Conservation (phyloP, 1,140 invertebrate species). For the Ceratina japonica region DNA sequence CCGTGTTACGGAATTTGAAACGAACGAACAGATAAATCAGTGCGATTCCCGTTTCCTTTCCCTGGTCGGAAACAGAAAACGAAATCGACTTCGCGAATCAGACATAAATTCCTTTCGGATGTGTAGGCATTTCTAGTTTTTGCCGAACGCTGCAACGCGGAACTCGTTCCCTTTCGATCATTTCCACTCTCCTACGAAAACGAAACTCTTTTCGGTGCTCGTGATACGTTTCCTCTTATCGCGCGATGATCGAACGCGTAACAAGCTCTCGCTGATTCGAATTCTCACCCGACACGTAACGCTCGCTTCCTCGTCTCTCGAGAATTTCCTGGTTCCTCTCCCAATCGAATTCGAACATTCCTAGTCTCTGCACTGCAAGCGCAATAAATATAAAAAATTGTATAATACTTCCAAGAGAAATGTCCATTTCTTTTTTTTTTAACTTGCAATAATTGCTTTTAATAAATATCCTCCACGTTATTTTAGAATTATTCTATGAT, state of each 20-base stretch:
- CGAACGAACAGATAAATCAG: constrained; percentile 12
- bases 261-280: constrained; percentile 49
- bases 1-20: constrained; percentile 31
- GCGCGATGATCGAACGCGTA: constrained; percentile 43
- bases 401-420: too few relatives aligned
- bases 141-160: not conserved
- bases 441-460: too few relatives aligned
- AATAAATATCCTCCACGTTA: too few relatives aligned
- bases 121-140: not conserved
- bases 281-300: constrained; percentile 39
- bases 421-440: too few relatives aligned
- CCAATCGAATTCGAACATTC: constrained; percentile 51
- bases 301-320: constrained; percentile 65
- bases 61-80: not conserved
- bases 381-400: too few relatives aligned
- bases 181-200: not conserved
- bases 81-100: not conserved
- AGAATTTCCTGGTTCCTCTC: constrained; percentile 76
- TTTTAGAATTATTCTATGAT: too few relatives aligned
- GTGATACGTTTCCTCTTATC: constrained; percentile 50
- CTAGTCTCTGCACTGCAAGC: too few relatives aligned
- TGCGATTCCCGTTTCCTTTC: not conserved
- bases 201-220: constrained; percentile 34
- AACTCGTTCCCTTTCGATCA: constrained; percentile 18
- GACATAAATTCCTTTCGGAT: not conserved